phyloP scores from a whole-genome alignment of 1,140 invertebrate species.

The Halyomorpha halys region DNA sequence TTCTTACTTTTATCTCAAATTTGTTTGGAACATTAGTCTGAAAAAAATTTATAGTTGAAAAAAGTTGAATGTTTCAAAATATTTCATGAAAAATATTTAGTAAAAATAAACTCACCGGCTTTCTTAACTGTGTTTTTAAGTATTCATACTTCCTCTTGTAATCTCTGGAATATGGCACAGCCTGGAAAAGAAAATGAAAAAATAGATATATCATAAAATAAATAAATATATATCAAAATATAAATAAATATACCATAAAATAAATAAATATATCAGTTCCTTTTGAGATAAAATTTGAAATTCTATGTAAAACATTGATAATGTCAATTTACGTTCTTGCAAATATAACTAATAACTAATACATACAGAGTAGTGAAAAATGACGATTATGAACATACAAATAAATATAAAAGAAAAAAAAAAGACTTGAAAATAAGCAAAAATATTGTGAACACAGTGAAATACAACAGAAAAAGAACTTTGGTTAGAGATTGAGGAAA shows the following conservation, averaged over 20 bases:
- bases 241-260: slow-evolving; percentile 31
- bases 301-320: too few species aligned
- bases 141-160: slow-evolving; percentile 99
- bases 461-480: too few species aligned
- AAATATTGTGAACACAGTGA: too few species aligned
- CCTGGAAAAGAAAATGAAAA: slow-evolving; percentile 42
- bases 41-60: slow-evolving; percentile 43
- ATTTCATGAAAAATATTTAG: slow-evolving; percentile 34
- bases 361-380: too few species aligned
- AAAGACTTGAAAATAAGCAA: too few species aligned
- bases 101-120: slow-evolving; percentile 50
- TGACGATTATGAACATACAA: too few species aligned
- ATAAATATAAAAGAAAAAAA: too few species aligned
- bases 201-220: slow-evolving; percentile 31
- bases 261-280: background rate
- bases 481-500: too few species aligned
- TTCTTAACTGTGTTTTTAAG: slow-evolving; percentile 87
- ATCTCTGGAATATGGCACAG: slow-evolving; percentile 93
- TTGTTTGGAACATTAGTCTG: slow-evolving; percentile 87
- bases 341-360: too few species aligned
- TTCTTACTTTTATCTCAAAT: slow-evolving; percentile 89
- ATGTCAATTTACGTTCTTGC: too few species aligned
- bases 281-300: too few species aligned
- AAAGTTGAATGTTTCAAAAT: background rate
- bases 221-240: too few species aligned